Base-by-base conservation (phyloP, 2,113 vertebrate genomes). In the Rhodinocichla rosea region DNA sequence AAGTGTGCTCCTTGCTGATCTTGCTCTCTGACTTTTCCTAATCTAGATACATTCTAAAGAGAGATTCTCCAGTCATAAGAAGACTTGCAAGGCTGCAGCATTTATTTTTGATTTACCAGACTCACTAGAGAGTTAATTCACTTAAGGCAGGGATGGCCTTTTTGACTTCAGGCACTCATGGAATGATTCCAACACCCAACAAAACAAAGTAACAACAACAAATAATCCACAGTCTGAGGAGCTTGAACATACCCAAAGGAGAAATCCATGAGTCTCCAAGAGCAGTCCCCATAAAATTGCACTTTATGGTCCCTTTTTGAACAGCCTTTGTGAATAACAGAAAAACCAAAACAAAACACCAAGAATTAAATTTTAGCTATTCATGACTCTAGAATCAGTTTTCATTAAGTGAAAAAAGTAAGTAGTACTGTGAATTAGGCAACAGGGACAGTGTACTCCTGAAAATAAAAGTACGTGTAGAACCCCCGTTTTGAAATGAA, bases 211-310 rank as follows among this genome's bases (percentile, higher is more conserved):
- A 24, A 45, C 16, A 75, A 24, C 21, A 84, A 62, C 13, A 83
- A 86, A 62, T 27, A 7, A 70, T 39, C 16, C 30, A 55, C 17
- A 88, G 32, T 30, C n/a, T 86, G 75, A 90, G n/a, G n/a, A 45
- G 40, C 79, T 79, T 57, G 40, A 93, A 98, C 98, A 17, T 90
- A 99, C 99, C 99, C 62, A 99, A 40, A 47, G 99, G 99, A 47
- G 99, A 99, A 96, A 99, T 99, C 99, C 99, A 99, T 0, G 99
- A 99, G 95, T 99, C 99, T 59, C 99, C 99, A 44, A 99, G 98
- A 14, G 99, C 99, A 64, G 99, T 98, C 1, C 99, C 99, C n/a
- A 96, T 98, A 96, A 99, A 99, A 90, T 97, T 99, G 97, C 99
- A 99, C 74, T 98, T 98, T 80, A 99, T 97, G 4, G 59, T 94